phyloP scores from a whole-genome alignment of 2,888 invertebrate species.

The Microctonus brassicae region DNA sequence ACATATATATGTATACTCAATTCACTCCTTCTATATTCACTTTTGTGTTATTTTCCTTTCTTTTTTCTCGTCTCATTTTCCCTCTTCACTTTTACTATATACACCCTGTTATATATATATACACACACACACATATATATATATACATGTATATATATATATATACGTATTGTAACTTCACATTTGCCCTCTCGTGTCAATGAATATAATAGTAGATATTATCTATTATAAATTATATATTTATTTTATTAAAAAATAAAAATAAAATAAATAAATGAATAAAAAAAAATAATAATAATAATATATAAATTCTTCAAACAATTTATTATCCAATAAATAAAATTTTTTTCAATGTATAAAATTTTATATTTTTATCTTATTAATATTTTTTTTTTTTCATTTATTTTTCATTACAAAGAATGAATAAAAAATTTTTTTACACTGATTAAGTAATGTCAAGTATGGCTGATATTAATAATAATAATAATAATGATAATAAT shows the following conservation, averaged over 20 bases:
- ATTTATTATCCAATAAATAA: no score
- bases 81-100: neutral
- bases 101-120: neutral
- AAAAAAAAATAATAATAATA: no score
- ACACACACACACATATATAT: no score
- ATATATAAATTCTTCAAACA: no score
- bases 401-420: neutral
- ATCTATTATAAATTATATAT: no score
- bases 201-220: no score
- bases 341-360: no score
- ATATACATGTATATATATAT: no score
- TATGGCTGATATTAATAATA: neutral
- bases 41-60: neutral
- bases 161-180: neutral
- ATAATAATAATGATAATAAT: neutral
- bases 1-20: no score
- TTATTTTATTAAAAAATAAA: no score
- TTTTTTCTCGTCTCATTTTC: neutral
- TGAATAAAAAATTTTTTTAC: neutral
- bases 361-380: no score
- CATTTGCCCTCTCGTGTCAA: neutral
- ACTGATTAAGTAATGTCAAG: neutral
- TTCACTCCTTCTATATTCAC: slow-evolving; percentile 1
- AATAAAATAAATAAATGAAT: no score
- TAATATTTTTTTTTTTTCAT: neutral